Percentiles rank a stretch among this genome's conserved stretches.
These are phyloP conservation scores for Pipistrellus kuhlii DNA, from an alignment of 2,797 vertebrate species.

Conservation along the genomic window DNA sequence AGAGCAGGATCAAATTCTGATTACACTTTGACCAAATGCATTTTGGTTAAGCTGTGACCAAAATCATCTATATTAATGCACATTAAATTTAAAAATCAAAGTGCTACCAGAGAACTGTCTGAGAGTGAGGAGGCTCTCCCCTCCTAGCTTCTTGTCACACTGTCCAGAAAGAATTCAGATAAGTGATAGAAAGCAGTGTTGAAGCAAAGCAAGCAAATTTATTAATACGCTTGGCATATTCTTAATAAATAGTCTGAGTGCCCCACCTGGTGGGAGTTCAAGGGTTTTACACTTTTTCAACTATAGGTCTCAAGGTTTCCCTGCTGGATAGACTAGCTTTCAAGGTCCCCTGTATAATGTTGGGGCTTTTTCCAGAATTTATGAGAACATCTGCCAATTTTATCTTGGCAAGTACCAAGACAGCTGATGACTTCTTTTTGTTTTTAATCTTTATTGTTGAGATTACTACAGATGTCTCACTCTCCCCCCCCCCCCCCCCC, in stretches of 20 bases:
- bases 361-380: background rate
- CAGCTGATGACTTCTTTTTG: background rate
- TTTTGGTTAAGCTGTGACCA: background rate
- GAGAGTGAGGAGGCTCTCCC: background rate
- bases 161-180: background rate
- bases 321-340: background rate
- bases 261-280: background rate
- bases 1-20: background rate
- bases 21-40: background rate
- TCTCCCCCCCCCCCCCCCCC: too few relatives aligned
- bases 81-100: constrained; percentile 21
- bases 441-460: too few relatives aligned
- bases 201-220: background rate
- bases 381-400: background rate
- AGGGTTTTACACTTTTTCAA: background rate
- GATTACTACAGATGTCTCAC: too few relatives aligned
- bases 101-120: background rate
- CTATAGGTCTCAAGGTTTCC: background rate
- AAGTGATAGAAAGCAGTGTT: background rate
- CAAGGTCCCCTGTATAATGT: background rate
- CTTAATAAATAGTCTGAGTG: background rate
- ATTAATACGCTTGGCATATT: background rate
- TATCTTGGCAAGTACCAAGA: background rate
- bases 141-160: background rate
- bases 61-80: background rate